These are phyloP conservation scores for Neodon shergylaensis DNA, from an alignment of 2,113 vertebrate genomes.

Conservation along the genomic window DNA sequence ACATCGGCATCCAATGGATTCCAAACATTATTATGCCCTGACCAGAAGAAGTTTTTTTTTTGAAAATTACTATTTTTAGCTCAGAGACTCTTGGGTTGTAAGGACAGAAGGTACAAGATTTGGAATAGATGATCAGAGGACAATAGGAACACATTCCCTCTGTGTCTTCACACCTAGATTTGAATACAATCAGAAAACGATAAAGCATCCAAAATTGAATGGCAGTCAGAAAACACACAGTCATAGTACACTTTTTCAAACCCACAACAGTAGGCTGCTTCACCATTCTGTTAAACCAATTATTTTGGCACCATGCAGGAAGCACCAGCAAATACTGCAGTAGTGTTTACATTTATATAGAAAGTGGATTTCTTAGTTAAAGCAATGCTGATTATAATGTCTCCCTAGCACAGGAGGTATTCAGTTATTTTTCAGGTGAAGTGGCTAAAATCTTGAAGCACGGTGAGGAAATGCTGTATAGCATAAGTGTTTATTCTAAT, in stretches of 20 bases:
- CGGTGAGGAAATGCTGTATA: not conserved
- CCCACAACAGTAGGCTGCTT: not conserved
- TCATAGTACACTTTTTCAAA: not conserved
- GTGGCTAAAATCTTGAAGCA: not conserved
- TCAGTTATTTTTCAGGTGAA: not conserved
- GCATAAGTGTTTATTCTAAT: not conserved
- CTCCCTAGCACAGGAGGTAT: not conserved
- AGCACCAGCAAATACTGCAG: not conserved
- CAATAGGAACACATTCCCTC: not conserved
- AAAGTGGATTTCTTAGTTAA: slow-evolving; percentile 37
- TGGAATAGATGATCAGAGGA: not conserved
- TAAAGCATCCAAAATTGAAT: not conserved
- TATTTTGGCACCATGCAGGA: not conserved
- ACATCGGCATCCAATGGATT: not conserved
- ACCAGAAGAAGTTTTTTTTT: not conserved
- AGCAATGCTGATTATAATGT: not conserved
- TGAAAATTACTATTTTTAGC: not conserved
- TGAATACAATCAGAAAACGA: not conserved
- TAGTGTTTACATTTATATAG: not conserved
- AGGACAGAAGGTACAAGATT: not conserved
- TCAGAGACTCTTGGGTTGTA: not conserved
- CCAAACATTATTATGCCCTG: not conserved
- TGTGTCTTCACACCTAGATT: not conserved
- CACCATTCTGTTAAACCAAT: not conserved
- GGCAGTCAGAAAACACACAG: not conserved